Conservation (phyloP, 2,888 invertebrate species). For the Empis stercorea region DNA sequence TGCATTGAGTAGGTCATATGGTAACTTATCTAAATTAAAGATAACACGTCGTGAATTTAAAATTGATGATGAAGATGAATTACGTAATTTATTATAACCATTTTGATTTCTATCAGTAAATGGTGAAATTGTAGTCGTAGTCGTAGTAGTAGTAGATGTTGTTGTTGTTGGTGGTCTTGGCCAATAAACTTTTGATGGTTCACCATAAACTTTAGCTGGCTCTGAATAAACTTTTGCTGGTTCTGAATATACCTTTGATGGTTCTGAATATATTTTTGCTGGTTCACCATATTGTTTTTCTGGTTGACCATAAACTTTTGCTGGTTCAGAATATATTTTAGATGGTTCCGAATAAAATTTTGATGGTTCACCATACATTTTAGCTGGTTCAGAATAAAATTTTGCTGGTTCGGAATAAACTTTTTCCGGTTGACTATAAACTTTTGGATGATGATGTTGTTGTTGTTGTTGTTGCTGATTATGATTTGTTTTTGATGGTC, state of each 20-base stretch:
- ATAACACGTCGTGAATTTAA: slow-evolving; percentile 27
- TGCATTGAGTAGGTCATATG: slow-evolving; percentile 34
- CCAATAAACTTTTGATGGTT: slow-evolving; percentile 42
- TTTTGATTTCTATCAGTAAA: slow-evolving; percentile 1
- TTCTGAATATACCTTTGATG: slow-evolving; percentile 45
- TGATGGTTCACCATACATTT: slow-evolving; percentile 39
- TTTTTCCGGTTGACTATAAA: slow-evolving; percentile 41
- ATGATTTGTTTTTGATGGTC: neutral
- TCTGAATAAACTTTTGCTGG: slow-evolving; percentile 44
- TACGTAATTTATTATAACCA: neutral
- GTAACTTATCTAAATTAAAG: slow-evolving; percentile 35
- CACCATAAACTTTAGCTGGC: slow-evolving; percentile 43
- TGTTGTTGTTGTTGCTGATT: slow-evolving; percentile 16
- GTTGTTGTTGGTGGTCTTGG: slow-evolving; percentile 22
- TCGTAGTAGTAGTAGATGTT: slow-evolving; percentile 14
- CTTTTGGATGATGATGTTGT: slow-evolving; percentile 41
- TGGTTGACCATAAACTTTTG: slow-evolving; percentile 41
- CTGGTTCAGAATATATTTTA: slow-evolving; percentile 44
- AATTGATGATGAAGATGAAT: slow-evolving; percentile 2
- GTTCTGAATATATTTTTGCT: slow-evolving; percentile 43
- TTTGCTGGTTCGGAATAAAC: slow-evolving; percentile 42
- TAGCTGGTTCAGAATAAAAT: slow-evolving; percentile 39
- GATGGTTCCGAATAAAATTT: slow-evolving; percentile 46
- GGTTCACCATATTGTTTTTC: slow-evolving; percentile 40
- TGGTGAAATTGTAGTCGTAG: slow-evolving; percentile 13